A percentile compares a stretch with the other conserved stretches of the same genome.
Evolutionary conservation across 2,113 vertebrate species (phyloP).

Genomic region (Ctenodactylus gundi): DNA sequence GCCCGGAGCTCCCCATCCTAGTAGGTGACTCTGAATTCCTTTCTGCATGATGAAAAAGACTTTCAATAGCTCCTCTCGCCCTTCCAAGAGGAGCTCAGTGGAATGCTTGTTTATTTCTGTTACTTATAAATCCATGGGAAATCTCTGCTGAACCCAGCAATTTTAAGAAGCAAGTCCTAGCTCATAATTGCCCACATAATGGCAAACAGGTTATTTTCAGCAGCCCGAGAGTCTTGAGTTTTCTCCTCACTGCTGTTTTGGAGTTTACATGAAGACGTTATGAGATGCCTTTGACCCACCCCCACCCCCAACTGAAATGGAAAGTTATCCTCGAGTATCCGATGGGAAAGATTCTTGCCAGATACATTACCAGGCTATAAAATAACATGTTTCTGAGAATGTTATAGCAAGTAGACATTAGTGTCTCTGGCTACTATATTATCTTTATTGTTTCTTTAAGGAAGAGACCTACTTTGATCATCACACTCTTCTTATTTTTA

Average conservation of each 20-base stretch:
- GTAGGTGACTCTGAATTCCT: conserved; percentile 7
- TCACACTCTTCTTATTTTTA: not conserved
- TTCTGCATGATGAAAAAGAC: not conserved
- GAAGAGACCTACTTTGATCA: not conserved
- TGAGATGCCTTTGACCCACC: not conserved
- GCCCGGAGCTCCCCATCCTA: not conserved
- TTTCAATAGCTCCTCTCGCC: not conserved
- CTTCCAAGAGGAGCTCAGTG: conserved; percentile 25
- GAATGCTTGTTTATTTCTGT: conserved; percentile 64
- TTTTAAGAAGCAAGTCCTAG: conserved; percentile 32
- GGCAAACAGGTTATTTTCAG: conserved; percentile 58
- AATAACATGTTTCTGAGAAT: conserved; percentile 42
- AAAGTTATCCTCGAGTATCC: conserved; percentile 33
- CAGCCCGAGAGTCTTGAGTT: not conserved
- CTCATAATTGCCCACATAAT: conserved; percentile 36
- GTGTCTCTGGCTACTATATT: not conserved
- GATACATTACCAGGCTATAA: conserved; percentile 28
- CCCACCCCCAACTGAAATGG: not conserved
- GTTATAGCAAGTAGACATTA: not conserved
- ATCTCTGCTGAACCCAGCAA: conserved; percentile 57
- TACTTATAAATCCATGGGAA: conserved; percentile 53
- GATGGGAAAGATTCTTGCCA: conserved; percentile 41
- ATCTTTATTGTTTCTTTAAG: not conserved
- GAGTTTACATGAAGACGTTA: not conserved
- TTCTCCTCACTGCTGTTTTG: not conserved